Base-by-base conservation (phyloP, 2,888 invertebrate genomes). In the Erebia palarica region DNA sequence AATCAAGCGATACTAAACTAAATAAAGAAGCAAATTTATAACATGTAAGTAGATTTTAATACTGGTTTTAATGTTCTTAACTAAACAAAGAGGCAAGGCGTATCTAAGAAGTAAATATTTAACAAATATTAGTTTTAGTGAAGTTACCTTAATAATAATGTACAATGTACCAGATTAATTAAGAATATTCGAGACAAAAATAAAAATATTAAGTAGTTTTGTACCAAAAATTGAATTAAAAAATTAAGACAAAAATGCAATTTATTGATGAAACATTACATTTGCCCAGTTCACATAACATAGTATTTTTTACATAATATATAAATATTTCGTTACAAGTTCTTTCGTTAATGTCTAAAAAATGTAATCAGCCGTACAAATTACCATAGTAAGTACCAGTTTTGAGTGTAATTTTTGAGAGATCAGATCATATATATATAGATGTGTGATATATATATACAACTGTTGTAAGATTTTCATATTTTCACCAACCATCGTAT, bases 281-380 rank as follows among this genome's bases (percentile, higher is more conserved):
- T 5, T 36, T 0, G 36, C 5, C 36, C 36, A 36, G 36, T 36
- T 36, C 36, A 36, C 21, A 58, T 58, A 58, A 16, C 4, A 16
- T 53, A 18, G 21, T 11, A 9, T 18, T 21, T 18, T 11, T 13
- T 21, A 3, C 4, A 7, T 58, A 21, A 58, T 58, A 58, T 21
- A 53, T 53, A 53, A 10, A 55, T 18, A 18, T 27, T 21, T 58
- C 13, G 57, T 13, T 58, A 27, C 13, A 58, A 58, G 14, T 58
- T 27, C 13, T 58, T 27, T 57, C 13, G 16, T 18, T 16, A 11
- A 55, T 16, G 36, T 16, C 18, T 55, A 18, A 13, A 66, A 58
- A 66, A 13, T 14, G 1, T 36, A 14, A 66, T 47, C 44, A 44
- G 42, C 70, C 65, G 49, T 71, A 73, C 68, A 73, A 71, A 71